Percentiles rank a stretch among this genome's conserved stretches.
Conservation (phyloP, 2,113 vertebrate genomes). For the Forbesichthys agassizii region DNA sequence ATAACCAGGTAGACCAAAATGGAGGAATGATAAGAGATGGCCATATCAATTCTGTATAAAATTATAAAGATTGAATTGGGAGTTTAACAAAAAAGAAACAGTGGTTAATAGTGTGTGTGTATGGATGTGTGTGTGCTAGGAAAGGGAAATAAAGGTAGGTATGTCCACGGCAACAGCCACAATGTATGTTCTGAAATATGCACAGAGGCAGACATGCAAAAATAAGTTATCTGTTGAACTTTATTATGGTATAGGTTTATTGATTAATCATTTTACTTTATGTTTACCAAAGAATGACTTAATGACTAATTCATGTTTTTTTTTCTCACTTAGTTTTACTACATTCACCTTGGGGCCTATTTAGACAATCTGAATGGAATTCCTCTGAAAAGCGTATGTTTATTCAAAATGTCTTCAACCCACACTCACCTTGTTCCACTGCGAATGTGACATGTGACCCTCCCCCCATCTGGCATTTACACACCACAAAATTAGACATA, state of each 20-base stretch:
- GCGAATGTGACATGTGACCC: constrained; percentile 6
- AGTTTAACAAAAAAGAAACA: constrained; percentile 58
- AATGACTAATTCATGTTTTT: not conserved
- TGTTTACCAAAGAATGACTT: not conserved
- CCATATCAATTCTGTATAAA: constrained; percentile 69
- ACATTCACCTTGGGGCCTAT: no score
- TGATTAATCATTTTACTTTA: not conserved
- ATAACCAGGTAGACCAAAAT: constrained; percentile 20
- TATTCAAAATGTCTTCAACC: no score
- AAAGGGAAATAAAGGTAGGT: constrained; percentile 2
- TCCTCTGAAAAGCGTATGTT: no score
- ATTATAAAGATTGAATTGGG: constrained; percentile 72
- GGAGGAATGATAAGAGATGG: constrained; percentile 51
- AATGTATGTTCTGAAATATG: not conserved
- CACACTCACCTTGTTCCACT: not conserved
- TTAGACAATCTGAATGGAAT: no score
- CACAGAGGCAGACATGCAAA: not conserved
- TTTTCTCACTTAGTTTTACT: no score
- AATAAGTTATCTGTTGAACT: not conserved
- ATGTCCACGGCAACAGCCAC: not conserved
- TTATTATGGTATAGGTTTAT: not conserved
- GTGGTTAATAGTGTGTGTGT: constrained; percentile 2
- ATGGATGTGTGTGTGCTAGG: not conserved
- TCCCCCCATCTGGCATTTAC: not conserved
- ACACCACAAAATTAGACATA: not conserved